Base-by-base conservation (phyloP, 2,888 invertebrate genomes). In the Coronaproctus castanopsis region DNA sequence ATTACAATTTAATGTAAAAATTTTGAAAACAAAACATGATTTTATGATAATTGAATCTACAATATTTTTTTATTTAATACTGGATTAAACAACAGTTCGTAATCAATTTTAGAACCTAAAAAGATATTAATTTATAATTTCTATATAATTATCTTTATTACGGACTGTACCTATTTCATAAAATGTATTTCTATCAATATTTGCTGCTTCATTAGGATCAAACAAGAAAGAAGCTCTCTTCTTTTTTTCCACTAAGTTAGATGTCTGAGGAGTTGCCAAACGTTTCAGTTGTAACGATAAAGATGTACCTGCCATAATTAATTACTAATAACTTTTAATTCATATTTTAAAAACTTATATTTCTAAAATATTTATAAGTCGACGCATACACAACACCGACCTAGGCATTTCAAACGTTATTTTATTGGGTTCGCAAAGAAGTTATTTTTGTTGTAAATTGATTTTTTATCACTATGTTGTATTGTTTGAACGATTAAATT, bases 151-250 rank as follows among this genome's bases (percentile, higher is more conserved):
- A 8, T 36, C 5, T 36, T 36, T 36, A 8, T 14, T 36, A 36
- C 36, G 36, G 14, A 5, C 14, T 36, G 24, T 55, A 72, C 93
- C 96, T 57, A 95, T 83, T 69, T 88, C 85, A 71, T 82, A 88
- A 65, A 92, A 83, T 0, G 85, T 85, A 64, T 89, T 85, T 56
- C 83, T 79, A 67, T 88, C 87, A 67, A 91, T 81, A 52, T 79
- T 79, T 0, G 91, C 89, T 0, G 95, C 96, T 72, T 93, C 91
- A 69, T 85, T 85, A 0, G 85, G 81, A 68, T 90, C 85, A 70
- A 95, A 97, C 1, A 97, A 73, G 65, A 97, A 77, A 0, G 96
- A 95, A 14, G 83, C 78, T 54, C 81, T 79, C 66, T 79, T 82
- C 66, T 80, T 83, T 59, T 80, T 79, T 67, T 83, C 81, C 57